Base-by-base conservation (phyloP, 2,113 vertebrate genomes). In the Cheirogaleus medius region DNA sequence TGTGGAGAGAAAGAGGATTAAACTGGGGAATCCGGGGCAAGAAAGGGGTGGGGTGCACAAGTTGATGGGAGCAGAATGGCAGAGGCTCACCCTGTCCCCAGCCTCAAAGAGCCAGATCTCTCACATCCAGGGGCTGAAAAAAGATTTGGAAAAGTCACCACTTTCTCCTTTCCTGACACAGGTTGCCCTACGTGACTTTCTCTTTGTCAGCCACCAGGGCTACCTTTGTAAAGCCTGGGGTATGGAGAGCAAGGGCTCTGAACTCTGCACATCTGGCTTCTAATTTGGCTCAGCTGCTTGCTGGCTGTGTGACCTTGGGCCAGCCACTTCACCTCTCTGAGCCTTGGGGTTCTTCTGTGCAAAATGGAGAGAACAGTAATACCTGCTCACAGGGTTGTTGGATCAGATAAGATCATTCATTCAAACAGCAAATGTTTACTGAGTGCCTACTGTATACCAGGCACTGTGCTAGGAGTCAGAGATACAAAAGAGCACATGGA, bases 31-130 rank as follows among this genome's bases (percentile, higher is more conserved):
- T 49, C 1, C 4, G 20, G 4, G 6, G 34, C 66, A 54, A 23
- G 94, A 60, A 54, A 77, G 18, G 85, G 21, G 2, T 10, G 52
- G 52, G 29, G 3, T 8, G 3, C 23, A 3, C 5, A 1, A 12
- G 60, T 52, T 27, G 15, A 34, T 1, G 5, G 52, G 74, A 63
- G 58, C 39, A n/a, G 77, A 11, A 1, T 7, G 66, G 2, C 11
- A 5, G n/a, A 49, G 18, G 49, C 6, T 12, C 77, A 25, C n/a
- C 2, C 32, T 0, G 1, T 69, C 34, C 13, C n/a, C 32, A 15
- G 39, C 13, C 56, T 58, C 63, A 4, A 13, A 54, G 88, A 49
- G 39, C 27, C 76, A 8, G 66, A 5, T 47, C 32, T 64, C 71
- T 42, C 88, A 11, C 20, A 32, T 5, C 20, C 85, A 29, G 7